A percentile compares a stretch with the other conserved stretches of the same genome.
Evolutionary conservation across 1,140 invertebrate genomes (phyloP).

Genomic region (Magallana gigas): DNA sequence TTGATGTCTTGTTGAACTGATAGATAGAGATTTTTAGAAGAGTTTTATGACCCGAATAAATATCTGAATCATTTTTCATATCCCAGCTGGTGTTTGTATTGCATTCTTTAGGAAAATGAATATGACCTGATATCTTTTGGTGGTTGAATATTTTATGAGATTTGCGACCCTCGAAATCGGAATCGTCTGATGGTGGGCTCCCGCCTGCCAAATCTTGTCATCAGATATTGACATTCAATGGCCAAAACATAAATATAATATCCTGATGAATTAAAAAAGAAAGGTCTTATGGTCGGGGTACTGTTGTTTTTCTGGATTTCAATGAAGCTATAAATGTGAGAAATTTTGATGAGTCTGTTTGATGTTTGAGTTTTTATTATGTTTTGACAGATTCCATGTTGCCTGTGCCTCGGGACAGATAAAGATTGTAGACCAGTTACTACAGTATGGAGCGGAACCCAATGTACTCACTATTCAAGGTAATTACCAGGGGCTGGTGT

Average conservation of each 20-base stretch:
- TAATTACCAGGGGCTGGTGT: constrained; percentile 25
- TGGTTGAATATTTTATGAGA: constrained; percentile 4
- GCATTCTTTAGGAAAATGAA: background rate
- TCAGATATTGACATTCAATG: too few relatives aligned
- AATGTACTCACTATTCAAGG: constrained; percentile 73
- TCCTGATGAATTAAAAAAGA: too few relatives aligned
- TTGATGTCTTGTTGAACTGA: constrained; percentile 12
- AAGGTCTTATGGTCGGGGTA: too few relatives aligned
- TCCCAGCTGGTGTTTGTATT: background rate
- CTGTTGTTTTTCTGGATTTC: too few relatives aligned
- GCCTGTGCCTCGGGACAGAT: constrained; percentile 67
- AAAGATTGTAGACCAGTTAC: constrained; percentile 66
- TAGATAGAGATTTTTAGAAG: background rate
- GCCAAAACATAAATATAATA: too few relatives aligned
- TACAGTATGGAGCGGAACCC: constrained; percentile 67
- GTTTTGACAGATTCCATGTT: constrained; percentile 66
- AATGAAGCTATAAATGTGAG: too few relatives aligned
- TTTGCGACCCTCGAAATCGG: too few relatives aligned
- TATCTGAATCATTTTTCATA: background rate
- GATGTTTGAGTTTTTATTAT: too few relatives aligned
- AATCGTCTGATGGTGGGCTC: background rate
- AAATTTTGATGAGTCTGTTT: too few relatives aligned
- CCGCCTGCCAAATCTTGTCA: background rate
- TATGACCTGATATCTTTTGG: background rate
- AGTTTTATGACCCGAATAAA: constrained; percentile 34